Evolutionary conservation across 1,140 invertebrate species (phyloP).

Genomic region (Neotoxoptera formosana): DNA sequence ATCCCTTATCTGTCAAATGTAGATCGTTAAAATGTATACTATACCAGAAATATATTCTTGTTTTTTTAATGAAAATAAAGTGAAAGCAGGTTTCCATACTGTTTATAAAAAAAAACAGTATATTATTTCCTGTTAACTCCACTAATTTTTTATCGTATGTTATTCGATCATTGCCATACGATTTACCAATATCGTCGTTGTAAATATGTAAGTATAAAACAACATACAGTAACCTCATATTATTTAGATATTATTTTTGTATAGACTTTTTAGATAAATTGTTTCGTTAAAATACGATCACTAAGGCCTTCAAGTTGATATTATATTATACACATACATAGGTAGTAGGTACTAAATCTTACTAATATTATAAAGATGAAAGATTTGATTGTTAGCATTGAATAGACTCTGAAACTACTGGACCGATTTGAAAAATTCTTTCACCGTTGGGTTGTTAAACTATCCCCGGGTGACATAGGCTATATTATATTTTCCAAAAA

Average conservation of each 20-base stretch:
- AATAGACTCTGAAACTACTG: no score
- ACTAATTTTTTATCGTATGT: not conserved
- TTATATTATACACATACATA: not conserved
- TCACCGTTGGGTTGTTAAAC: no score
- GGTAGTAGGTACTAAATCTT: no score
- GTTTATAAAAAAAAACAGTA: not conserved
- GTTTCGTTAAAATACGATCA: not conserved
- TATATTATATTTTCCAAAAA: no score
- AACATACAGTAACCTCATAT: not conserved
- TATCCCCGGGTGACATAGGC: no score
- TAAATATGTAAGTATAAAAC: not conserved
- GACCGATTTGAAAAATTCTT: no score
- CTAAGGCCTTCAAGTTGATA: not conserved
- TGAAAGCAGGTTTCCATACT: not conserved
- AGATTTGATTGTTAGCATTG: no score
- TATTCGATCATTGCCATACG: not conserved
- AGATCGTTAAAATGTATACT: not conserved
- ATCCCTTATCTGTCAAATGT: not conserved
- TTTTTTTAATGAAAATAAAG: not conserved
- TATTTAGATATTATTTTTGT: no score
- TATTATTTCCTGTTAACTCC: not conserved
- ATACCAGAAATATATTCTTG: not conserved
- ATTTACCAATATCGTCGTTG: not conserved
- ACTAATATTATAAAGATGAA: no score
- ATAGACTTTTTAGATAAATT: not conserved